Evolutionary conservation across 2,888 invertebrate genomes (phyloP).

Genomic region (Exocentrus adspersus): DNA sequence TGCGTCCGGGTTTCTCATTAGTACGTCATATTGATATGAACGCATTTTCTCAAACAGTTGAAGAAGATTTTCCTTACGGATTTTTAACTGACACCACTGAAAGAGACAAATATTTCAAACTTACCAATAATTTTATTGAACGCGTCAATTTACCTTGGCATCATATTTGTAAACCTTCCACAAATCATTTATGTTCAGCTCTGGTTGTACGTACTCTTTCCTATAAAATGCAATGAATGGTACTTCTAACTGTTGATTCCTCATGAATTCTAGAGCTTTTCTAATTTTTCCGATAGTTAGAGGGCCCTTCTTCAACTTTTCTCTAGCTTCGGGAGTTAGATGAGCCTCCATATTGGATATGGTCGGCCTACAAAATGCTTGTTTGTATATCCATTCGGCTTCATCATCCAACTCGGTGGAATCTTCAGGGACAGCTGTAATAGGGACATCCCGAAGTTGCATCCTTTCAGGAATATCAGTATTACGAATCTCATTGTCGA

Average conservation of each 20-base stretch:
- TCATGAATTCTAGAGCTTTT: constrained; percentile 94
- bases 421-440: constrained; percentile 83
- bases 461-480: constrained; percentile 92
- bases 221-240: constrained; percentile 99
- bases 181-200: constrained; percentile 92
- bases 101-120: too few species aligned
- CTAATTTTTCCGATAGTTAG: constrained; percentile 88
- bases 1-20: constrained; percentile 84
- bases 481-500: constrained; percentile 90
- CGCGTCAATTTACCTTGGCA: constrained; percentile 78
- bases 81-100: constrained; percentile 86
- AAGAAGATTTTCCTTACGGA: constrained; percentile 83
- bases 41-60: constrained; percentile 92
- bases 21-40: constrained; percentile 84
- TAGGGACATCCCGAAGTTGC: constrained; percentile 88
- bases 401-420: constrained; percentile 92
- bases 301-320: constrained; percentile 71
- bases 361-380: constrained; percentile 84
- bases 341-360: constrained; percentile 82
- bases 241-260: constrained; percentile 94
- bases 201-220: constrained; percentile 96
- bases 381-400: constrained; percentile 97
- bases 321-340: constrained; percentile 65
- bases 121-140: too few species aligned
- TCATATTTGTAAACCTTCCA: constrained; percentile 99